These are phyloP conservation scores for Xanthorhoe designata DNA, from an alignment of 2,888 invertebrate genomes.

Conservation along the genomic window DNA sequence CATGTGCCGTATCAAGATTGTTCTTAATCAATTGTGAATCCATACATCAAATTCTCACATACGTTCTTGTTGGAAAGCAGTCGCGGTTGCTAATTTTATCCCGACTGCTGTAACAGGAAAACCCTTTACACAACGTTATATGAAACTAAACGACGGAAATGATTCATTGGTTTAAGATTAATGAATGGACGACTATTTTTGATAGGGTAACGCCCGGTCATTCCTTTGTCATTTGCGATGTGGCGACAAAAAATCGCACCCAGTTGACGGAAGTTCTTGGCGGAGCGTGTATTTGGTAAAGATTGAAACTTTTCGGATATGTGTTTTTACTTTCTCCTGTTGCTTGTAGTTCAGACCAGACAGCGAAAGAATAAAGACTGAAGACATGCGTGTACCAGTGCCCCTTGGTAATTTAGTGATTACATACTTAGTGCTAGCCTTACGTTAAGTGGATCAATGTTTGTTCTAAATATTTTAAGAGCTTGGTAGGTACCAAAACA, in stretches of 20 bases:
- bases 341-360: conserved; percentile 67
- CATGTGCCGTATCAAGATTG: conserved; percentile 3
- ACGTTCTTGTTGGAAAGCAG: conserved; percentile 2
- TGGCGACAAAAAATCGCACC: conserved; percentile 54
- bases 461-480: neutral
- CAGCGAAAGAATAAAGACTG: conserved; percentile 66
- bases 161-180: conserved; percentile 59
- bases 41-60: conserved; percentile 7
- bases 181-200: conserved; percentile 60
- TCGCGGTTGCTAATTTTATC: conserved; percentile 36
- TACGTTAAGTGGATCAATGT: neutral
- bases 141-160: conserved; percentile 48
- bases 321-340: conserved; percentile 64
- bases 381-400: conserved; percentile 73
- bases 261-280: conserved; percentile 64
- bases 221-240: conserved; percentile 52
- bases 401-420: conserved; percentile 67
- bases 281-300: conserved; percentile 75
- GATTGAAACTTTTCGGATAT: conserved; percentile 58
- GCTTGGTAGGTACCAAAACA: neutral
- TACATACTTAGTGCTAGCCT: conserved; percentile 17
- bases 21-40: conserved; percentile 13
- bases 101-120: conserved; percentile 44
- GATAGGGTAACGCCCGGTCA: conserved; percentile 61
- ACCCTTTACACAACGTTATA: conserved; percentile 39